Conservation (phyloP, 1,140 invertebrate species). For the Lordiphosa mommai region DNA sequence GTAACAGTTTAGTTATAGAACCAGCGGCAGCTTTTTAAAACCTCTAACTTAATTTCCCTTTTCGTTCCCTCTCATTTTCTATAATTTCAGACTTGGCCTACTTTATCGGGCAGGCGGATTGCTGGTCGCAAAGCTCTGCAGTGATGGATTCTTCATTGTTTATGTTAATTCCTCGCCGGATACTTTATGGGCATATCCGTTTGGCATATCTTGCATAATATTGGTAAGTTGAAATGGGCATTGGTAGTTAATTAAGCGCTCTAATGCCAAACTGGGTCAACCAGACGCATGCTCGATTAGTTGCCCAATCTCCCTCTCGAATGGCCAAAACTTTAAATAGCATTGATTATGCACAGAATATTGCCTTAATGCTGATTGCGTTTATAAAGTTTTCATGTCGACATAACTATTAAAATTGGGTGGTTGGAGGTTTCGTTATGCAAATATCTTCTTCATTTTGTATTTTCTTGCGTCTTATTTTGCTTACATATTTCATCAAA, state of each 20-base stretch:
- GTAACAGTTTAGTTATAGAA: no score
- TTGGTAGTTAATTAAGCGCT: slow-evolving; percentile 48
- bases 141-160: slow-evolving; percentile 82
- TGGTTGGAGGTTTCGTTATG: slow-evolving; percentile 30
- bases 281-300: no score
- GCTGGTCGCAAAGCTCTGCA: slow-evolving; percentile 81
- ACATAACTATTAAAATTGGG: slow-evolving; percentile 41
- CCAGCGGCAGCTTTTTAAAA: not conserved
- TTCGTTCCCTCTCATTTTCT: slow-evolving; percentile 4
- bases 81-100: slow-evolving; percentile 81
- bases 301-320: slow-evolving; percentile 1
- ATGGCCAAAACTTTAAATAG: not conserved
- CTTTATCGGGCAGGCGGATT: slow-evolving; percentile 82
- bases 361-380: slow-evolving; percentile 29
- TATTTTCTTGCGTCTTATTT: slow-evolving; percentile 23
- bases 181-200: slow-evolving; percentile 82
- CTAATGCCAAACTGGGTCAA: not conserved
- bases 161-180: slow-evolving; percentile 82
- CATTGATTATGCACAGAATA: not conserved
- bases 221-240: slow-evolving; percentile 80
- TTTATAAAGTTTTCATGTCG: slow-evolving; percentile 17
- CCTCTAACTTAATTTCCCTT: not conserved
- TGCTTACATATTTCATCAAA: slow-evolving; percentile 68
- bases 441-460: slow-evolving; percentile 38
- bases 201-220: slow-evolving; percentile 82